Evolutionary conservation across 2,888 invertebrate species (phyloP).

Genomic region (Ariolimax columbianus): DNA sequence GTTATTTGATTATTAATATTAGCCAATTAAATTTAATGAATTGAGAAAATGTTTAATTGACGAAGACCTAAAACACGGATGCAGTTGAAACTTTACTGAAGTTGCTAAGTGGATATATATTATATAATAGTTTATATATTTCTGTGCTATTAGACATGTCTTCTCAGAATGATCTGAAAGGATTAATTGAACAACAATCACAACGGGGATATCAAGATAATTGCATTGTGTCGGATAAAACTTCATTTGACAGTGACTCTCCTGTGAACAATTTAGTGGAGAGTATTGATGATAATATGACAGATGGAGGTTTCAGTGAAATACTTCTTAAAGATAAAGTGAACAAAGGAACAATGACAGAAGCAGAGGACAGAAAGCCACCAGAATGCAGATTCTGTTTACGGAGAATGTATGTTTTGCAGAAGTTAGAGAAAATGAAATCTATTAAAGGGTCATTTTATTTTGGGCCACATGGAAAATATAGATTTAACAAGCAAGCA

Average conservation of each 20-base stretch:
- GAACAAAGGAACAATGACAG: constrained; percentile 35
- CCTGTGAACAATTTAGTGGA: not conserved
- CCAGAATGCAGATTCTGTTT: constrained; percentile 42
- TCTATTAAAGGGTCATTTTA: not conserved
- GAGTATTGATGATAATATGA: not conserved
- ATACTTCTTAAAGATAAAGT: constrained; percentile 10
- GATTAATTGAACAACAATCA: not conserved
- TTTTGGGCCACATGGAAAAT: not conserved
- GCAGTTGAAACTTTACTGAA: no score
- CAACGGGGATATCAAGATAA: not conserved
- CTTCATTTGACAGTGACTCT: not conserved
- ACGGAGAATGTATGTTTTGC: constrained; percentile 30
- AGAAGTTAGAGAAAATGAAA: constrained; percentile 37
- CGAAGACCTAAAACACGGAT: no score
- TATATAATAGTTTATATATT: no score
- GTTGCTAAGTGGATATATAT: no score
- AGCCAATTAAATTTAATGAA: no score
- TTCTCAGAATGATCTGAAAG: not conserved
- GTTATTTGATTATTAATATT: no score
- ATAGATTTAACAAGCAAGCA: not conserved
- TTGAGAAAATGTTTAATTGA: no score
- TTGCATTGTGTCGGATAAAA: not conserved
- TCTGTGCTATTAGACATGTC: not conserved
- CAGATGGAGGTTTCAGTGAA: not conserved
- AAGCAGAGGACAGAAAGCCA: not conserved